phyloP scores from a whole-genome alignment of 2,113 vertebrate species.

The Archocentrus centrarchus region DNA sequence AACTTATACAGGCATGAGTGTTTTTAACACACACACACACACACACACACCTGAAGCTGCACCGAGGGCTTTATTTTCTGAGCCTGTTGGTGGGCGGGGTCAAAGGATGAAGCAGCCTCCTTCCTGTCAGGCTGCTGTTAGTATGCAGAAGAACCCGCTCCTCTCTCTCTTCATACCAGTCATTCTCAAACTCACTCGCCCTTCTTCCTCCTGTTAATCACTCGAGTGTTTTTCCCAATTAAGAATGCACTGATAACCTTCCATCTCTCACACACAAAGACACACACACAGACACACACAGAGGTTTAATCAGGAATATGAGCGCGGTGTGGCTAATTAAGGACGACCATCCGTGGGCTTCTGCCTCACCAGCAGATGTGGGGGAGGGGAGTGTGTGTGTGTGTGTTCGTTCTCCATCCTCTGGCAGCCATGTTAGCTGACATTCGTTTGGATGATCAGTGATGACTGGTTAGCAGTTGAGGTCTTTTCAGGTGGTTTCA shows the following conservation, averaged over 20 bases:
- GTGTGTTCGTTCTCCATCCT: not conserved
- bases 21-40: too few species aligned
- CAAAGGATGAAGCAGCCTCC: too few species aligned
- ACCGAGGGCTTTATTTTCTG: too few species aligned
- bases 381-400: constrained; percentile 33
- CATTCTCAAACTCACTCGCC: constrained; percentile 33
- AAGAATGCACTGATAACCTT: constrained; percentile 71
- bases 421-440: constrained; percentile 15
- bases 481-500: not conserved
- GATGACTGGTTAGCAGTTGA: not conserved
- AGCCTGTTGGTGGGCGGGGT: too few species aligned
- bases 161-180: constrained; percentile 12
- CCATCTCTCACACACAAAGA: constrained; percentile 13
- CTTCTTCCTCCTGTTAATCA: constrained; percentile 63
- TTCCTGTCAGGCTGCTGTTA: not conserved
- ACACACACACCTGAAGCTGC: too few species aligned
- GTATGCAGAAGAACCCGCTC: not conserved
- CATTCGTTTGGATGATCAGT: not conserved
- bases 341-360: constrained; percentile 56
- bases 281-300: constrained; percentile 18
- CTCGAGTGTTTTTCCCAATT: constrained; percentile 75
- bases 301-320: constrained; percentile 68
- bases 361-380: constrained; percentile 62
- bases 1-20: not conserved
- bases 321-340: constrained; percentile 71